Evolutionary conservation across 2,797 vertebrate genomes (phyloP).

Genomic region (Graptemys geographica): DNA sequence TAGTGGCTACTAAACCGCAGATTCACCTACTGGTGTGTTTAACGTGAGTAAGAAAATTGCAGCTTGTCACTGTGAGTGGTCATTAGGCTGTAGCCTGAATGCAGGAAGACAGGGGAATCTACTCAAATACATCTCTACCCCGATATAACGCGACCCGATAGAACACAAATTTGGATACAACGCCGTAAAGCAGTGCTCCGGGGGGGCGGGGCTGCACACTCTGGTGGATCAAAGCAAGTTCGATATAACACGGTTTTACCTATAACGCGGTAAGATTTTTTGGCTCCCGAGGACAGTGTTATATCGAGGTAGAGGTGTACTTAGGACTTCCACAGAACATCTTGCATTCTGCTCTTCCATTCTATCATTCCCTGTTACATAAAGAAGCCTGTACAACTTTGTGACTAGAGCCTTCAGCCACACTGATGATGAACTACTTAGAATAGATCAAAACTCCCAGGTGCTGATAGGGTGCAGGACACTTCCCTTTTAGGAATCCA

Average conservation of each 20-base stretch:
- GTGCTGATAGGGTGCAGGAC: neutral
- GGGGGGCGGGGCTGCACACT: too few species aligned
- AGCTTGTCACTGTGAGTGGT: constrained; percentile 29
- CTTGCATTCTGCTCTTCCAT: neutral
- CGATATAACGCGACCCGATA: too few species aligned
- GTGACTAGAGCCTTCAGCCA: neutral
- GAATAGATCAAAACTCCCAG: neutral
- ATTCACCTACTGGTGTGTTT: neutral
- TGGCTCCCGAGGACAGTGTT: too few species aligned
- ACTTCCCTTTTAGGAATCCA: neutral
- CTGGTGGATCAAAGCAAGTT: too few species aligned
- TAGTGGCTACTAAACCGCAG: neutral
- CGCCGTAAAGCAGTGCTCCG: too few species aligned
- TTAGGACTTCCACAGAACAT: neutral
- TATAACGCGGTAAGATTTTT: too few species aligned
- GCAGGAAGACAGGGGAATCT: neutral
- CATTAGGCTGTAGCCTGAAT: neutral
- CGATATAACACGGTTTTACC: too few species aligned
- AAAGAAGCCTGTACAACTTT: neutral
- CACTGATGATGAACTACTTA: neutral
- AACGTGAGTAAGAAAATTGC: constrained; percentile 21
- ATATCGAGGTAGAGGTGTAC: neutral
- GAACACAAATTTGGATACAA: too few species aligned
- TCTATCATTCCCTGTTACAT: neutral
- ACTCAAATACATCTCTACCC: neutral